Percentiles rank a stretch among this genome's conserved stretches.
Evolutionary conservation across 2,113 vertebrate genomes (phyloP).

Genomic region (Garra rufa): DNA sequence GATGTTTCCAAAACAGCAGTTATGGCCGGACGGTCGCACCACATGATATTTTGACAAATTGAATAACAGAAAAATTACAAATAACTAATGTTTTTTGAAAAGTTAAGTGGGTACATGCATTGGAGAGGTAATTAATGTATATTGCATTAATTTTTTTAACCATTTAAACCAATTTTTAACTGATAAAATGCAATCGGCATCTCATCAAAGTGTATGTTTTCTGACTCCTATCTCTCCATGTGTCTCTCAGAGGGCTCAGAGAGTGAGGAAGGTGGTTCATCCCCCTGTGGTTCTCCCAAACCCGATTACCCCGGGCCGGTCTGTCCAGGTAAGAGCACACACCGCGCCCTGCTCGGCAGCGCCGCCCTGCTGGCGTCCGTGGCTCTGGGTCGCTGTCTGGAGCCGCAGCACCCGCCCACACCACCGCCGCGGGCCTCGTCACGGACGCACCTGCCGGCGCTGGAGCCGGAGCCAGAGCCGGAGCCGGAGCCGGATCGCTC

Average conservation of each 20-base stretch:
- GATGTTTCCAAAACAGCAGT: too few relatives aligned
- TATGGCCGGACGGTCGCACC: too few relatives aligned
- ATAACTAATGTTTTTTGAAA: too few relatives aligned
- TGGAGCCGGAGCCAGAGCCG: slow-evolving; percentile 64
- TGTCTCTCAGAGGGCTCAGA: slow-evolving; percentile 60
- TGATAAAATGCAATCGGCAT: too few relatives aligned
- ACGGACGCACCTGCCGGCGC: slow-evolving; percentile 67
- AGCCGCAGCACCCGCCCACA: slow-evolving; percentile 52
- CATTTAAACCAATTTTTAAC: too few relatives aligned
- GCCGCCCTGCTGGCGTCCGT: slow-evolving; percentile 82
- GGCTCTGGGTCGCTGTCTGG: slow-evolving; percentile 78
- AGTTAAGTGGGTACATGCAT: too few relatives aligned
- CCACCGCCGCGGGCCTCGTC: slow-evolving; percentile 66
- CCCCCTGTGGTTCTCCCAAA: slow-evolving; percentile 67
- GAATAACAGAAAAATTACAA: too few relatives aligned
- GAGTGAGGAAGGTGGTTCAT: slow-evolving; percentile 65
- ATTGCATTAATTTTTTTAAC: too few relatives aligned
- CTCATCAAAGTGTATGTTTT: not conserved
- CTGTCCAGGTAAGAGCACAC: slow-evolving; percentile 74
- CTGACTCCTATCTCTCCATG: not conserved
- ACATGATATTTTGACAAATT: too few relatives aligned
- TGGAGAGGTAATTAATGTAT: too few relatives aligned
- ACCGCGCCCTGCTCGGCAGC: slow-evolving; percentile 76
- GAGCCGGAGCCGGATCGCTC: slow-evolving; percentile 62
- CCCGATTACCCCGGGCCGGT: slow-evolving; percentile 56